Percentiles rank a stretch among this genome's conserved stretches.
Conservation (phyloP, 2,888 invertebrate species). For the Torymus aiolomorphi region DNA sequence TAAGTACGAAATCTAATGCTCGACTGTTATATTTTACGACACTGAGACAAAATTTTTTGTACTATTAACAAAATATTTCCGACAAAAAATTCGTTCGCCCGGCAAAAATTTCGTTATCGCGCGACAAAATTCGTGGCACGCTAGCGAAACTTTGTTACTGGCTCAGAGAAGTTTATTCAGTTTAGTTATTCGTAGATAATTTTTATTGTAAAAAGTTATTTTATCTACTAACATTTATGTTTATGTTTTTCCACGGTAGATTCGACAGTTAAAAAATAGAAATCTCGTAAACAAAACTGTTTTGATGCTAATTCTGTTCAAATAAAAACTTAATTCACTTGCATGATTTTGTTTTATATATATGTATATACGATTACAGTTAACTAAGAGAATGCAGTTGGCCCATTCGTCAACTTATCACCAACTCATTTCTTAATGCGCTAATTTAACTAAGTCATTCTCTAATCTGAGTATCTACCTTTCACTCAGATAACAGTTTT, state of each 20-base stretch:
- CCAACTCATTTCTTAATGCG: background rate
- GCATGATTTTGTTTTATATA: background rate
- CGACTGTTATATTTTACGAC: background rate
- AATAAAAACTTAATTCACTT: background rate
- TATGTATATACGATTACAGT: background rate
- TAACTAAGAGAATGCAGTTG: background rate
- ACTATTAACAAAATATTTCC: constrained; percentile 27
- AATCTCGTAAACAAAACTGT: no score
- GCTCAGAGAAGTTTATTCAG: background rate
- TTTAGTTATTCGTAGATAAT: no score
- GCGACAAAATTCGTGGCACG: background rate
- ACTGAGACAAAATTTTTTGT: constrained; percentile 25
- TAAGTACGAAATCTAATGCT: constrained; percentile 55
- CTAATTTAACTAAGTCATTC: constrained; percentile 1
- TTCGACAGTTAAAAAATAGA: no score
- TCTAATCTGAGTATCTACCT: background rate
- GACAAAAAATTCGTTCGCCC: background rate
- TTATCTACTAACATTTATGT: no score
- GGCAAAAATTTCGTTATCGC: constrained; percentile 1
- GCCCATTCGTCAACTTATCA: constrained; percentile 12
- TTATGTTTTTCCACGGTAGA: no score
- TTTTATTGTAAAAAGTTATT: no score
- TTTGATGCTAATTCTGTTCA: no score
- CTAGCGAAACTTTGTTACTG: constrained; percentile 11
- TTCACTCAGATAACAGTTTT: constrained; percentile 37